phyloP scores from a whole-genome alignment of 2,113 vertebrate genomes.

The Tragelaphus scriptus region DNA sequence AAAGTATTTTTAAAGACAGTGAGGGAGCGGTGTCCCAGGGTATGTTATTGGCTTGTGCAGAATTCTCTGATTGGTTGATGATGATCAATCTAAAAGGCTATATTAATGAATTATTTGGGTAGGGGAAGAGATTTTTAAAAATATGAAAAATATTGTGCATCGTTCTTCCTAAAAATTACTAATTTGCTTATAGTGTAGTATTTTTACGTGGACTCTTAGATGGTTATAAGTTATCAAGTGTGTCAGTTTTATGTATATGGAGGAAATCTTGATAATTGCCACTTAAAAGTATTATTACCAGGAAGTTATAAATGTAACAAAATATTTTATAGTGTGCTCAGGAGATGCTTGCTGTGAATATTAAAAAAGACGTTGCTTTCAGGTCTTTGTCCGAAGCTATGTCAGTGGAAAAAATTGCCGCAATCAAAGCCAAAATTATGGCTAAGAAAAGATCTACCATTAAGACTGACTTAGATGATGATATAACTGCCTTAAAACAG shows the following conservation, averaged over 20 bases:
- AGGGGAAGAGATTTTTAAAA: neutral
- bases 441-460: constrained; percentile 99
- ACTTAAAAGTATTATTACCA: neutral
- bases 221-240: neutral
- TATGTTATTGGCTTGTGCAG: neutral
- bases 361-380: constrained; percentile 53
- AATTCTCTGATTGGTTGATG: neutral
- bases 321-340: neutral
- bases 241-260: neutral
- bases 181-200: neutral
- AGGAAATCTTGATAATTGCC: constrained; percentile 15
- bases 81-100: neutral
- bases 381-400: constrained; percentile 99
- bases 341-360: constrained; percentile 17
- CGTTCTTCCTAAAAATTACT: neutral
- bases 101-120: neutral
- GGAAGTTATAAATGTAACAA: neutral
- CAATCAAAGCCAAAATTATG: constrained; percentile 99
- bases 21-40: neutral
- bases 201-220: neutral
- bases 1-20: neutral
- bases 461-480: constrained; percentile 97
- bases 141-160: neutral
- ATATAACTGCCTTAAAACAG: constrained; percentile 95
- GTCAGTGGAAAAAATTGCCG: constrained; percentile 99